A percentile compares a stretch with the other conserved stretches of the same genome.
These are phyloP conservation scores for Danio aesculapii DNA, from an alignment of 2,797 vertebrate species.

Conservation along the genomic window DNA sequence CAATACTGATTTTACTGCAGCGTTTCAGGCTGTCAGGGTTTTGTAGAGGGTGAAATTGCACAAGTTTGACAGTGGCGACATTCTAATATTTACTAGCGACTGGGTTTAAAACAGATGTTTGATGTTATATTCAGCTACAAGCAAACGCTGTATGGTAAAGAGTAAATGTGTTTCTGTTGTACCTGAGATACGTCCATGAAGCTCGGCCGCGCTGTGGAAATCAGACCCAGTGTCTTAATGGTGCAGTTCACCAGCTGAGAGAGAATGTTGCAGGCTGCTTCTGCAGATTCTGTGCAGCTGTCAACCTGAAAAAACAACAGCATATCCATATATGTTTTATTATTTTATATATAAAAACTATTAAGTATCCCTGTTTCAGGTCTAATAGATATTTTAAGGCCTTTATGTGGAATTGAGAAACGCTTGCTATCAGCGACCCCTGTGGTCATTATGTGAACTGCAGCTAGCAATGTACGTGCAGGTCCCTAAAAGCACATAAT, in stretches of 20 bases:
- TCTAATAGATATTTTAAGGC: too few species aligned
- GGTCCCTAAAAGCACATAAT: too few species aligned
- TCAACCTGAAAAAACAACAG: constrained; percentile 79
- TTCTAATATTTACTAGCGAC: neutral
- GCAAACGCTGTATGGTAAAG: neutral
- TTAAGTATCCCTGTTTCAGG: too few species aligned
- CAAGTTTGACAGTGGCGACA: neutral
- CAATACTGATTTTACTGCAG: neutral
- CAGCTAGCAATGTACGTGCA: too few species aligned
- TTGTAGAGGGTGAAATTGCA: constrained; percentile 5
- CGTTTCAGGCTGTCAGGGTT: constrained; percentile 10
- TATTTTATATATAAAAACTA: neutral
- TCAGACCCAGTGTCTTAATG: constrained; percentile 88
- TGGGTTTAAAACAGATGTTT: constrained; percentile 4
- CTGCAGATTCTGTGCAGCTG: constrained; percentile 89
- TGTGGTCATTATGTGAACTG: too few species aligned
- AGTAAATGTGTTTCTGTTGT: constrained; percentile 36
- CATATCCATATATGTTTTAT: neutral
- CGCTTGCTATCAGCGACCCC: too few species aligned
- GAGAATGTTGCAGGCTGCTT: constrained; percentile 89
- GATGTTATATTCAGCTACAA: neutral
- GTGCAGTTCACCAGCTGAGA: constrained; percentile 91
- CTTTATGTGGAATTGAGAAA: too few species aligned
- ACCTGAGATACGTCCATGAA: constrained; percentile 92
- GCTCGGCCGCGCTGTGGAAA: constrained; percentile 89